These are phyloP conservation scores for Dynastes tityus DNA, from an alignment of 2,888 invertebrate species.

Conservation along the genomic window DNA sequence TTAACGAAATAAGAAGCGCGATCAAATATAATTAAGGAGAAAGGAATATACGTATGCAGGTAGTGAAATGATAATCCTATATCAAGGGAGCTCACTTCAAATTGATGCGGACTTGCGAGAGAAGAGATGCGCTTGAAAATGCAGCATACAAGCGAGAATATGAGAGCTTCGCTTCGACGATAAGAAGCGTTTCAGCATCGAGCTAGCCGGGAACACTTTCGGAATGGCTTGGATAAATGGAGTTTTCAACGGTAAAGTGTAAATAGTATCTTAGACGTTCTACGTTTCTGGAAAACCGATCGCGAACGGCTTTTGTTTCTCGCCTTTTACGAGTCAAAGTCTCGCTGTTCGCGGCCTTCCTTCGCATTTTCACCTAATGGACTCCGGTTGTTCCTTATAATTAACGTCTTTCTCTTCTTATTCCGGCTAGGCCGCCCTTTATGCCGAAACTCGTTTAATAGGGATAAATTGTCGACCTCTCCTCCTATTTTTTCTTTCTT, in stretches of 20 bases:
- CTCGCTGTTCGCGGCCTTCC: conserved; percentile 39
- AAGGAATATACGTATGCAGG: background rate
- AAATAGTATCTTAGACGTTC: conserved; percentile 45
- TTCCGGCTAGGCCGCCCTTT: conserved; percentile 27
- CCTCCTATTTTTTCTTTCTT: conserved; percentile 14
- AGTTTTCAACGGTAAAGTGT: conserved; percentile 46
- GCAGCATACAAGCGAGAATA: conserved; percentile 26
- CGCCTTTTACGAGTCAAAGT: conserved; percentile 42
- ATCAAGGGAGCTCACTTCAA: conserved; percentile 3
- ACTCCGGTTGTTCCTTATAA: conserved; percentile 44
- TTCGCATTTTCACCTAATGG: conserved; percentile 41
- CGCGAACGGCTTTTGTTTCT: conserved; percentile 48
- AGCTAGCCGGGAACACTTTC: conserved; percentile 49
- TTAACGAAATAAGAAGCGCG: too few relatives aligned
- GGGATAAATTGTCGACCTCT: conserved; percentile 26
- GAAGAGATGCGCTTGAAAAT: conserved; percentile 31
- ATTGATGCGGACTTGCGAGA: conserved; percentile 23
- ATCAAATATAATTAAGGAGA: too few relatives aligned
- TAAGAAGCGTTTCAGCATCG: conserved; percentile 36
- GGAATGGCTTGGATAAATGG: conserved; percentile 51
- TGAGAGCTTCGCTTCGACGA: conserved; percentile 15
- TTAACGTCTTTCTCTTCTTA: conserved; percentile 41
- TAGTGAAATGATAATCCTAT: background rate
- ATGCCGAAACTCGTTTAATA: conserved; percentile 41
- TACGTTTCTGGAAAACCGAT: conserved; percentile 49